Evolutionary conservation across 1,140 invertebrate genomes (phyloP).

Genomic region (Tetramorium simillimum): DNA sequence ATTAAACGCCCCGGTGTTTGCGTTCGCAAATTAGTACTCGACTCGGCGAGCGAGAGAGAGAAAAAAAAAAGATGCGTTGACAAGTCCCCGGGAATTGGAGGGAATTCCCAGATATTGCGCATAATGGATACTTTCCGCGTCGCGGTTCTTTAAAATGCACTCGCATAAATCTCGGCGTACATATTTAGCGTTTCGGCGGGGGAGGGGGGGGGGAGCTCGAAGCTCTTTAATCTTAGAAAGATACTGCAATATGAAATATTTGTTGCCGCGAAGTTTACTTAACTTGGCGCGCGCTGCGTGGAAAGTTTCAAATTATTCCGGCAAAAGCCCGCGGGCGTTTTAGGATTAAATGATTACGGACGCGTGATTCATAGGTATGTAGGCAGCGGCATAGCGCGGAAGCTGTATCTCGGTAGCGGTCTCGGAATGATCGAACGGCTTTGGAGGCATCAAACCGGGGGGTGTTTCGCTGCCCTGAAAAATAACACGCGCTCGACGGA

Average conservation of each 20-base stretch:
- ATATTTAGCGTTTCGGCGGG: not conserved
- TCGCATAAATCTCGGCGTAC: not conserved
- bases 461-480: constrained; percentile 66
- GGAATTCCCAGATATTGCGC: not conserved
- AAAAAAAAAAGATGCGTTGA: constrained; percentile 26
- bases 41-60: not conserved
- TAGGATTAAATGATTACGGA: constrained; percentile 2
- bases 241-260: not conserved
- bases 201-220: not conserved
- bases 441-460: constrained; percentile 40
- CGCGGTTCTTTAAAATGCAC: not conserved
- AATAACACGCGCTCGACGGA: constrained; percentile 71
- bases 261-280: not conserved
- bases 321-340: not conserved
- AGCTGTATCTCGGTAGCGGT: constrained; percentile 34
- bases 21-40: constrained; percentile 45
- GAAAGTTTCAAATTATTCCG: not conserved
- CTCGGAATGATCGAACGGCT: constrained; percentile 46
- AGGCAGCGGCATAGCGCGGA: not conserved
- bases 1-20: constrained; percentile 47
- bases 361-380: constrained; percentile 23
- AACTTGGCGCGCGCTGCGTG: not conserved
- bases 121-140: too few relatives aligned
- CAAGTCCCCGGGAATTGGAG: not conserved
- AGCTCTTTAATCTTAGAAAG: not conserved